Evolutionary conservation across 2,888 invertebrate genomes (phyloP).

Genomic region (Lagria hirta): DNA sequence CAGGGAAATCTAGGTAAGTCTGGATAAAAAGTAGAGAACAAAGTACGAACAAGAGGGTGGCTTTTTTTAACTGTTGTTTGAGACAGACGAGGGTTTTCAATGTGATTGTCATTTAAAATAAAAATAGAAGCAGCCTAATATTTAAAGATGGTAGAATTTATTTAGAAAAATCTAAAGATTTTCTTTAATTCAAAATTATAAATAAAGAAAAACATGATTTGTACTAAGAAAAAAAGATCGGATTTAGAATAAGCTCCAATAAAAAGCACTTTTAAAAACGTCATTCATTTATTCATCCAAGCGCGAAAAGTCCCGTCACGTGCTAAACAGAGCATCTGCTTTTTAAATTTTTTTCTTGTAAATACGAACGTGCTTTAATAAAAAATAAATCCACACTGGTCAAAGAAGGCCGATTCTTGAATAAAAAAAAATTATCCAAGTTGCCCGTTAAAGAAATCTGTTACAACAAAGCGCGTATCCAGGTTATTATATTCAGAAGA

Average conservation of each 20-base stretch:
- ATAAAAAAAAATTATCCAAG: slow-evolving; percentile 32
- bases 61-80: slow-evolving; percentile 30
- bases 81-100: slow-evolving; percentile 20
- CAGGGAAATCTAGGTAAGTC: slow-evolving; percentile 42
- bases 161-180: too few species aligned
- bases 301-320: slow-evolving; percentile 35
- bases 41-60: slow-evolving; percentile 41
- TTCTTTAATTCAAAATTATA: too few species aligned
- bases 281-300: slow-evolving; percentile 33
- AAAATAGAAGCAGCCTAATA: too few species aligned
- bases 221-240: too few species aligned
- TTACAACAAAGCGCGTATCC: slow-evolving; percentile 41
- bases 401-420: slow-evolving; percentile 27
- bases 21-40: slow-evolving; percentile 39
- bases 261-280: too few species aligned
- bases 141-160: too few species aligned
- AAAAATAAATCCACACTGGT: slow-evolving; percentile 19
- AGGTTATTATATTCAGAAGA: slow-evolving; percentile 48
- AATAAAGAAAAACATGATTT: too few species aligned
- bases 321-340: slow-evolving; percentile 37
- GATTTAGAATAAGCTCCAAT: neutral
- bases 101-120: slow-evolving; percentile 21
- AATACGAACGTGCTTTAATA: slow-evolving; percentile 30
- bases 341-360: slow-evolving; percentile 22
- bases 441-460: slow-evolving; percentile 35